Percentiles rank a stretch among this genome's conserved stretches.
Conservation (phyloP, 2,888 invertebrate species). For the Drosophila pegasa region DNA sequence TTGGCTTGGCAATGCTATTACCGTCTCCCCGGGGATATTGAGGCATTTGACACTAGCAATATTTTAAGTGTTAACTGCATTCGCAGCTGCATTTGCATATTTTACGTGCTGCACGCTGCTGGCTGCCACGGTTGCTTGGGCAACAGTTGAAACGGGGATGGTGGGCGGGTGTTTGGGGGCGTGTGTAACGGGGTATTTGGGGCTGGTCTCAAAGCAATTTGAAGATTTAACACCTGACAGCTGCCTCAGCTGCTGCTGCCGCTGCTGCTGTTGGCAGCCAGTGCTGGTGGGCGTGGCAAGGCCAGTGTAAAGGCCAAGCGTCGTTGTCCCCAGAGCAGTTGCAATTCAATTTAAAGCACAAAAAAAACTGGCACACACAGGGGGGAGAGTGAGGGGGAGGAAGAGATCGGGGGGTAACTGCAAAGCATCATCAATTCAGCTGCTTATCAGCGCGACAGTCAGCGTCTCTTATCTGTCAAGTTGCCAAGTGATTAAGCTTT, state of each 20-base stretch:
- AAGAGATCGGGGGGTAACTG: background rate
- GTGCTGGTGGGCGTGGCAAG: conserved; percentile 34
- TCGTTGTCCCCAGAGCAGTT: conserved; percentile 39
- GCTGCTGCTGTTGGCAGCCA: conserved; percentile 35
- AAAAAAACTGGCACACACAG: conserved; percentile 19
- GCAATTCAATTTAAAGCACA: conserved; percentile 63
- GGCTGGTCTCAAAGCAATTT: conserved; percentile 66
- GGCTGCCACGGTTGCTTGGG: background rate
- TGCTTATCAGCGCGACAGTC: conserved; percentile 55
- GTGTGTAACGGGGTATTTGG: conserved; percentile 1
- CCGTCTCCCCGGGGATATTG: conserved; percentile 54
- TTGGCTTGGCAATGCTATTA: conserved; percentile 48
- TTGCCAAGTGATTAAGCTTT: conserved; percentile 61
- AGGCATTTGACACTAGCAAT: conserved; percentile 69
- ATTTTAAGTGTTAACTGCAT: conserved; percentile 73
- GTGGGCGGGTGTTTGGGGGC: background rate
- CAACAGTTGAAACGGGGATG: background rate
- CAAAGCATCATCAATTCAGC: conserved; percentile 59
- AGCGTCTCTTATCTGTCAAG: conserved; percentile 54
- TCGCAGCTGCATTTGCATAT: conserved; percentile 68
- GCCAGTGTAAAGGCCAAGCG: conserved; percentile 48
- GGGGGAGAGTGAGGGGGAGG: background rate
- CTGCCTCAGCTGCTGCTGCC: conserved; percentile 21
- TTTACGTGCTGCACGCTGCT: conserved; percentile 44
- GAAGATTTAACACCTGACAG: conserved; percentile 71